These are phyloP conservation scores for Thunnus thynnus DNA, from an alignment of 2,113 vertebrate species.

Conservation along the genomic window DNA sequence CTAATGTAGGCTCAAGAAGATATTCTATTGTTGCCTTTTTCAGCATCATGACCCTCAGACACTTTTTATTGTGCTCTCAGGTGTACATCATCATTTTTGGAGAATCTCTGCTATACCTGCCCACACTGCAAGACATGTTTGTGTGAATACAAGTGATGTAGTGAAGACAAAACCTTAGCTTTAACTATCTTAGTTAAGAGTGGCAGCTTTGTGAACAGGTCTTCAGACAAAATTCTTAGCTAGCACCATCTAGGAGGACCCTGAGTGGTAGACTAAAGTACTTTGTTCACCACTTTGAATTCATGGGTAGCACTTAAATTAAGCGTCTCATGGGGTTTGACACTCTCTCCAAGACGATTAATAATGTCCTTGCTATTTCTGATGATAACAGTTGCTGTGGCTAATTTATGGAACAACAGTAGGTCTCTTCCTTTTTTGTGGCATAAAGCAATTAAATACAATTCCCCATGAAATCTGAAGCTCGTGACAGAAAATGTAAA, in stretches of 20 bases:
- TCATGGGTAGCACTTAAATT: background rate
- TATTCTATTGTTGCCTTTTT: too few relatives aligned
- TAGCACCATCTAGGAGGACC: too few relatives aligned
- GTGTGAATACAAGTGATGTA: background rate
- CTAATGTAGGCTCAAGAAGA: background rate
- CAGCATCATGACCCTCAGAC: too few relatives aligned
- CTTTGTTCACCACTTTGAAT: too few relatives aligned
- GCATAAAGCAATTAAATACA: background rate
- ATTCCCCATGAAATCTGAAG: background rate
- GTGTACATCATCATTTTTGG: too few relatives aligned
- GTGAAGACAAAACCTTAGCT: too few relatives aligned
- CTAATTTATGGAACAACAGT: background rate
- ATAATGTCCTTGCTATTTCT: background rate
- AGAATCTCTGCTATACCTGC: too few relatives aligned
- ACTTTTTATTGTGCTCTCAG: too few relatives aligned
- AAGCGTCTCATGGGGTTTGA: background rate
- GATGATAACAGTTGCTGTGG: background rate
- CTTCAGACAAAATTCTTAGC: too few relatives aligned
- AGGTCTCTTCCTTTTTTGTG: background rate
- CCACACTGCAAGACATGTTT: too few relatives aligned
- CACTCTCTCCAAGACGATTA: background rate
- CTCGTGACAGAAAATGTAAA: constrained; percentile 1
- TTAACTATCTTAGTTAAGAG: background rate
- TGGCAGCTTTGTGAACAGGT: background rate
- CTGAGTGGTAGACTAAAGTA: too few relatives aligned